Evolutionary conservation across 2,113 vertebrate genomes (phyloP).

Genomic region (Collichthys lucidus): DNA sequence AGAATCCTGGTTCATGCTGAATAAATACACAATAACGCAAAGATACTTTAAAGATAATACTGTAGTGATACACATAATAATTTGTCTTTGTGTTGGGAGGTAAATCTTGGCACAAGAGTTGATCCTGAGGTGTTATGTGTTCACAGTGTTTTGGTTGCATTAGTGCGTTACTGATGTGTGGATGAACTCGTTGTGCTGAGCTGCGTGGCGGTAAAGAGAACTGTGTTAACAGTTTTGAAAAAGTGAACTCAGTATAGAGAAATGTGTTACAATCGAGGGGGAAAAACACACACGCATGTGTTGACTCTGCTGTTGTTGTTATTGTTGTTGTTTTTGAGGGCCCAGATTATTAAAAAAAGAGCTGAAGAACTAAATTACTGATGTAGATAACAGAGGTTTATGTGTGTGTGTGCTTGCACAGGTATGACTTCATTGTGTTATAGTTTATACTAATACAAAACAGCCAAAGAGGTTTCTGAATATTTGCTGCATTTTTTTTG

Average conservation of each 20-base stretch:
- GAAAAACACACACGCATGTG: not conserved
- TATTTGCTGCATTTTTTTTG: not conserved
- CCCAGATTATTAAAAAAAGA: not conserved
- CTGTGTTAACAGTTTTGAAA: not conserved
- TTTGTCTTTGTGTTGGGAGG: not conserved
- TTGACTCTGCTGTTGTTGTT: no score
- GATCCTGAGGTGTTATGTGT: not conserved
- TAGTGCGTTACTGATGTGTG: not conserved
- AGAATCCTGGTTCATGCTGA: not conserved
- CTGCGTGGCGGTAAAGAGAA: not conserved
- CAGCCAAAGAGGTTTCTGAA: not conserved
- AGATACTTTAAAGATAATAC: not conserved
- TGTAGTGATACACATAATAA: not conserved
- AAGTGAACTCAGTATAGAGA: not conserved
- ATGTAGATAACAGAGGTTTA: not conserved
- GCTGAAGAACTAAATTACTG: not conserved
- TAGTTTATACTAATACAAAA: not conserved
- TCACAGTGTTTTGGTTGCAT: not conserved
- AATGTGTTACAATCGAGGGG: not conserved
- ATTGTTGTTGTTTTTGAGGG: no score
- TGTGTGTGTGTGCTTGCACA: not conserved
- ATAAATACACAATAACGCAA: not conserved
- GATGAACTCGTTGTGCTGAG: not conserved
- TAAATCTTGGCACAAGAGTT: not conserved
- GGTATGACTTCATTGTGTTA: not conserved